Evolutionary conservation across 2,797 vertebrate genomes (phyloP).

Genomic region (Pseudochaenichthys georgianus): DNA sequence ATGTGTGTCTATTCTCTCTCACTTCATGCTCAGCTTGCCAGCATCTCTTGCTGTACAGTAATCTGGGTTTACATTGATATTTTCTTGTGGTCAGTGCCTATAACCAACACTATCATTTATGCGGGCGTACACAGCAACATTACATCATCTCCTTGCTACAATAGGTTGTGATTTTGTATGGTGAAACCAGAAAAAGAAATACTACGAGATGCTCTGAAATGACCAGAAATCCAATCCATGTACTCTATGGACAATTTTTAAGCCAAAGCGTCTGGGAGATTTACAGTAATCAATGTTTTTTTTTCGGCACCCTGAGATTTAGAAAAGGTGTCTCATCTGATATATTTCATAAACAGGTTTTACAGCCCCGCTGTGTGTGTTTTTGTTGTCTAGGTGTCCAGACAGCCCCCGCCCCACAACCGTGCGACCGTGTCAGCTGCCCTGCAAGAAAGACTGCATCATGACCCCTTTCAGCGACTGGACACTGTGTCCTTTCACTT

Average conservation of each 20-base stretch:
- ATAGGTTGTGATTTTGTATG: not conserved
- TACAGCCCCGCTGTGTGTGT: constrained; percentile 29
- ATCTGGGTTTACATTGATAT: not conserved
- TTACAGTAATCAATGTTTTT: not conserved
- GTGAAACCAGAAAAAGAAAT: not conserved
- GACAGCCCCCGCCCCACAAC: constrained; percentile 94
- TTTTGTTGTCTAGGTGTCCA: constrained; percentile 88
- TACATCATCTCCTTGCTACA: not conserved
- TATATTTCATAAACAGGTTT: not conserved
- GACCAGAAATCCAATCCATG: constrained; percentile 4
- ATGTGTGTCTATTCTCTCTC: not conserved
- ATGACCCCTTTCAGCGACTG: constrained; percentile 95
- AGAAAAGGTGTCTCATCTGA: not conserved
- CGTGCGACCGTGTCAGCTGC: constrained; percentile 91
- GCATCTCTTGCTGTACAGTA: not conserved
- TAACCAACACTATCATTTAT: constrained; percentile 2
- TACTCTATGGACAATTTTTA: not conserved
- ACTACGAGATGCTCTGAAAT: not conserved
- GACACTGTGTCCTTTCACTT: constrained; percentile 89
- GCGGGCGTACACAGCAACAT: not conserved
- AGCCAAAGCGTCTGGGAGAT: not conserved
- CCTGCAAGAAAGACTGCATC: constrained; percentile 95
- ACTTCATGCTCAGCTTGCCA: not conserved
- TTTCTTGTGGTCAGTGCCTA: not conserved
- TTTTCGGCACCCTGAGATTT: not conserved